Evolutionary conservation across 2,113 vertebrate genomes (phyloP).

Genomic region (Elephas maximus): DNA sequence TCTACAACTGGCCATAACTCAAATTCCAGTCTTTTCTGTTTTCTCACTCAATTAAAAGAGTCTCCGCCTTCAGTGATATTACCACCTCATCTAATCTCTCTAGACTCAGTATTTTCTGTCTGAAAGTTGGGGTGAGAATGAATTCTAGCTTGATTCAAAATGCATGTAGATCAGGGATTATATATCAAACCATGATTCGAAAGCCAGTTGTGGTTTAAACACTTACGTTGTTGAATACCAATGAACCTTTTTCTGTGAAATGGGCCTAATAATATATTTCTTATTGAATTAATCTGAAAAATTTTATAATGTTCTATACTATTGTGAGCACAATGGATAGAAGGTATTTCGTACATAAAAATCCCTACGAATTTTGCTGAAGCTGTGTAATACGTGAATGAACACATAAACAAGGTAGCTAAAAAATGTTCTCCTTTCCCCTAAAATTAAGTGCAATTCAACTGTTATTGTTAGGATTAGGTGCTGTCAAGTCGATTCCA

Average conservation of each 20-base stretch:
- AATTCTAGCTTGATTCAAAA: not conserved
- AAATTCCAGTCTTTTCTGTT: not conserved
- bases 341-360: not conserved
- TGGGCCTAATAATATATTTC: not conserved
- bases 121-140: constrained; percentile 21
- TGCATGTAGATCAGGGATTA: not conserved
- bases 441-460: not conserved
- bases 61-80: not conserved
- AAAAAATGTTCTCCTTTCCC: not conserved
- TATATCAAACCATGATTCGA: not conserved
- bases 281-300: not conserved
- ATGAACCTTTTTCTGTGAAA: not conserved
- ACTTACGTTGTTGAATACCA: not conserved
- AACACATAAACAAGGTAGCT: not conserved
- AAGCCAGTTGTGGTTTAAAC: not conserved
- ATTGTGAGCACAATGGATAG: not conserved
- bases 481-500: too few species aligned
- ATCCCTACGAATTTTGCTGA: not conserved
- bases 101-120: not conserved
- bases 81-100: not conserved
- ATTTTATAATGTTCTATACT: not conserved
- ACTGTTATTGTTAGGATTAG: not conserved
- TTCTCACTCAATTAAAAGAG: not conserved
- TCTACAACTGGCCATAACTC: not conserved
- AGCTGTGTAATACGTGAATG: not conserved